Percentiles rank a stretch among this genome's conserved stretches.
Conservation (phyloP, 2,888 invertebrate genomes). For the Tetramorium bicarinatum region DNA sequence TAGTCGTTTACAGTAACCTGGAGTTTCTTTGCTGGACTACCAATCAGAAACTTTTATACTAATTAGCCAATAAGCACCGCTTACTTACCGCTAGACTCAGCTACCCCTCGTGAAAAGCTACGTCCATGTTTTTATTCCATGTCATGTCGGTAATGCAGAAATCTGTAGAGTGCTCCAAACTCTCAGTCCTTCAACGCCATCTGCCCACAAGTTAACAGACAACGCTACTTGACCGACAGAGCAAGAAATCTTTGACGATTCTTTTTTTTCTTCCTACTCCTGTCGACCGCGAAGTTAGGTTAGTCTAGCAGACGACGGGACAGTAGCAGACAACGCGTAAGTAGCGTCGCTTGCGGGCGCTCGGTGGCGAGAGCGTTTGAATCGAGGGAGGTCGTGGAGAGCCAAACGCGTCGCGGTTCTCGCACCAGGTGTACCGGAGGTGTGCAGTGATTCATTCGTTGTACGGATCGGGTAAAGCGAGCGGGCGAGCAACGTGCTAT, state of each 20-base stretch:
- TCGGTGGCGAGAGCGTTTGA: slow-evolving; percentile 71
- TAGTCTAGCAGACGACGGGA: slow-evolving; percentile 78
- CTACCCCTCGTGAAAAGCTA: too few relatives aligned
- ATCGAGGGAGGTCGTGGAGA: slow-evolving; percentile 27
- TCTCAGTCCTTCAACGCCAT: background rate
- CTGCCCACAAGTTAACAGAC: background rate
- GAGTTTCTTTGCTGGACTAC: too few relatives aligned
- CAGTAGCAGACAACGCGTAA: slow-evolving; percentile 76
- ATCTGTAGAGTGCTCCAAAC: background rate
- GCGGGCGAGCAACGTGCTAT: background rate
- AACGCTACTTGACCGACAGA: background rate
- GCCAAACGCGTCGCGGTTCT: background rate
- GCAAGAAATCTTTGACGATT: background rate
- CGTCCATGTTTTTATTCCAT: background rate
- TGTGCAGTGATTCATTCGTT: background rate
- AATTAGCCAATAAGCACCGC: too few relatives aligned
- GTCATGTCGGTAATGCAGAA: background rate
- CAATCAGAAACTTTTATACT: too few relatives aligned
- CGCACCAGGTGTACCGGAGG: background rate
- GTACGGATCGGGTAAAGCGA: background rate
- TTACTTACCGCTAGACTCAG: too few relatives aligned
- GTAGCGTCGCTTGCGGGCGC: slow-evolving; percentile 77
- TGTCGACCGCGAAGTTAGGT: slow-evolving; percentile 6
- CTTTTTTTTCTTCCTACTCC: background rate
- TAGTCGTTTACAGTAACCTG: too few relatives aligned